Base-by-base conservation (phyloP, 2,797 vertebrate genomes). In the Propithecus deckenii region DNA sequence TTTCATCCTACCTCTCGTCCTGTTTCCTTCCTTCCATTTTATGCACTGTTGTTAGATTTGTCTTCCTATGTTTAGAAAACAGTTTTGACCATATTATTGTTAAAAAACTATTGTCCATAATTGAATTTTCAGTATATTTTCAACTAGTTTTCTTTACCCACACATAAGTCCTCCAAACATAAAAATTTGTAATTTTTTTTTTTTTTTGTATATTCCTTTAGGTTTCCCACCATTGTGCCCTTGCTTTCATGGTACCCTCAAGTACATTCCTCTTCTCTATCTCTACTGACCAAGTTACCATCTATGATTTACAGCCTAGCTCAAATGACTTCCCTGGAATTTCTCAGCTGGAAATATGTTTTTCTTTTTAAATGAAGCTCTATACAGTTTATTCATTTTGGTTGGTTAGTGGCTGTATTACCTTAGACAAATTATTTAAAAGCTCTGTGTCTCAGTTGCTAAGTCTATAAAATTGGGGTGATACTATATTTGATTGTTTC, bases 21-120 rank as follows among this genome's bases (percentile, higher is more conserved):
- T 41, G 3, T 96, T 91, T 95, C 28, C n/a, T n/a, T 80, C 43
- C 25, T 86, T 75, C 74, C n/a, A 25, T 59, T 76, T 79, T 94
- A 20, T 61, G 30, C 7, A 9, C 20, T 90, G 15, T 93, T 61
- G 25, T 41, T 94, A 59, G 63, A 55, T 94, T 79, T 95, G 43
- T 43, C 59, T 61, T 78, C 15, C 32, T 59, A 1, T 57, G 46
- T 87, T 75, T 79, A 71, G 52, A 93, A 74, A 90, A 71, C 9
- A 78, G 22, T 89, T 91, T 61, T 85, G 85, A 85, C 67, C 38
- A 35, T 88, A 63, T 48, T 57, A 46, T 38, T 93, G 18, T 28
- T 22, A 25, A 87, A 63, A 89, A 18, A 8, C 41, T n/a, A 18
- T 43, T 92, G n/a, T 46, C 10, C 8, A 63, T 71, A 72, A 6